Percentiles rank a stretch among this genome's conserved stretches.
Conservation (phyloP, 2,113 vertebrate genomes). For the Lepidothrix coronata region DNA sequence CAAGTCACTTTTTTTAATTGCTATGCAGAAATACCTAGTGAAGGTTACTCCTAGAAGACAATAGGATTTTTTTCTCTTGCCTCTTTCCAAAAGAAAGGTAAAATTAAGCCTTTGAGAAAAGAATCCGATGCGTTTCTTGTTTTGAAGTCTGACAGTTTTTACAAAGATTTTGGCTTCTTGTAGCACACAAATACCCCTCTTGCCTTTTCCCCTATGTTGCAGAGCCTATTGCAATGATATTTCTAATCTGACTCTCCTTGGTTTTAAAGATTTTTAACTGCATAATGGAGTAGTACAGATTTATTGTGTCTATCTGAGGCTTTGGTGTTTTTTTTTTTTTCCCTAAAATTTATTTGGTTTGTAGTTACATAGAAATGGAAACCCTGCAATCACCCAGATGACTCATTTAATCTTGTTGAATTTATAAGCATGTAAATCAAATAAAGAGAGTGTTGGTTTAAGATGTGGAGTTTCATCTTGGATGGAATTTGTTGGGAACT, state of each 20-base stretch:
- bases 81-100: neutral
- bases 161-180: neutral
- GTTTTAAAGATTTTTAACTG: neutral
- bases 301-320: neutral
- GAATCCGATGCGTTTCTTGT: neutral
- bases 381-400: neutral
- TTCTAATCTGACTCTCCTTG: neutral
- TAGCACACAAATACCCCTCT: neutral
- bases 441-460: neutral
- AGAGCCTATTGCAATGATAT: neutral
- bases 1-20: neutral
- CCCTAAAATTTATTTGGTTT: neutral
- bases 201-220: neutral
- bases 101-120: neutral
- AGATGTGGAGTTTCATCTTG: slow-evolving; percentile 3
- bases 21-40: neutral
- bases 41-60: neutral
- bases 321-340: neutral
- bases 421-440: slow-evolving; percentile 21
- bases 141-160: neutral
- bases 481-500: neutral
- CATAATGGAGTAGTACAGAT: neutral
- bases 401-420: neutral
- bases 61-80: neutral
- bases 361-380: neutral